Evolutionary conservation across 2,888 invertebrate genomes (phyloP), one percentile per base, ranked within the genome.

Genomic region (Amblyjoppa fuscipennis): DNA sequence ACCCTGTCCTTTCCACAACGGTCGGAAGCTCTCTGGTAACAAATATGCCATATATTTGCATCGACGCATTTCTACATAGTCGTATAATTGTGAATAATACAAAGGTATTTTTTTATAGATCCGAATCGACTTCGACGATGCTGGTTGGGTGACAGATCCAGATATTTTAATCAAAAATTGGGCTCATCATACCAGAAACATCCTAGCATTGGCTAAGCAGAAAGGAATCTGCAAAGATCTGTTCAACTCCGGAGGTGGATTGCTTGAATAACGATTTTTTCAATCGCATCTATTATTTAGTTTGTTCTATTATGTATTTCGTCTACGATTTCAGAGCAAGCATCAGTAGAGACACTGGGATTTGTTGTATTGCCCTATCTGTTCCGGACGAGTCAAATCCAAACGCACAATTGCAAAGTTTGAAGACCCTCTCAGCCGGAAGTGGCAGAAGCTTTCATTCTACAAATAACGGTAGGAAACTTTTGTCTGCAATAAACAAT

Each of bases 351-450:
- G 59, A 66, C 69, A 1, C 25, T 74, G 38, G 74, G 61, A 0
- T 68, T 79, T 16, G 20, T 84, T 9, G 64, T 74, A 34, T 66
- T 84, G 45, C 84, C 80, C 5, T 75, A 61, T 75, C 49, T 80
- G 49, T 64, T 84, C 9, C 56, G 49, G 9, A 49, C 49, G 49
- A 49, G 13, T 13, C 49, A 16, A 49, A 49, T 49, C 2, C 11
- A 11, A 59, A 84, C 80, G 11, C 69, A 74, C 56, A 49, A 38
- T 25, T 64, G 66, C 28, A 84, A 59, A 20, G 68, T 28, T 13
- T 84, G 80, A 80, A 73, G 80, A 41, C 75, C 84, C 53, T 84
- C 80, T 31, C 74, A 75, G 34, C 56, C 34, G 13, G 80, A 84
- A 69, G 69, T 69, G 3, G 73, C 78, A n/a, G 61, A 84, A 34